Conservation (phyloP, 1,140 invertebrate genomes). For the Linepithema humile region DNA sequence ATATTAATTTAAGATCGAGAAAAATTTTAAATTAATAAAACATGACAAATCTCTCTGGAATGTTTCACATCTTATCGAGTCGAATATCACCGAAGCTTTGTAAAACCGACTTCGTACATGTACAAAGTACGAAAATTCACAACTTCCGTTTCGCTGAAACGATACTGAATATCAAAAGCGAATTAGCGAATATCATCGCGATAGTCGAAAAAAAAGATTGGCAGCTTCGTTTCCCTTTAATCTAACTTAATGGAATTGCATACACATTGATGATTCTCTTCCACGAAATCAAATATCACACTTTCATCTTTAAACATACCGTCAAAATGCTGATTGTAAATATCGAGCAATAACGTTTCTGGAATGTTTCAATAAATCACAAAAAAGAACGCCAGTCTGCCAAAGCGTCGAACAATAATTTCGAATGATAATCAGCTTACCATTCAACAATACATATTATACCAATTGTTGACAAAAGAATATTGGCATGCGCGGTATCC, state of each 20-base stretch:
- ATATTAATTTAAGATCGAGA: background rate
- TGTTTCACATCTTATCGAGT: background rate
- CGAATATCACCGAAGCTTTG: conserved; percentile 25
- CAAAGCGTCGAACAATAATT: background rate
- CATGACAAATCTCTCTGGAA: conserved; percentile 36
- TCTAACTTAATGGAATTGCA: conserved; percentile 29
- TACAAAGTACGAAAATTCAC: conserved; percentile 1
- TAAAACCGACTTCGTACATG: background rate
- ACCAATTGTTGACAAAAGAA: background rate
- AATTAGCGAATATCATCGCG: background rate
- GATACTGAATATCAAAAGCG: background rate
- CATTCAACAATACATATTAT: background rate
- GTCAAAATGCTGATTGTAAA: conserved; percentile 1
- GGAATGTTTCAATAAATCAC: conserved; percentile 28
- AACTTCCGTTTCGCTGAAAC: conserved; percentile 16
- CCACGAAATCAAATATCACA: background rate
- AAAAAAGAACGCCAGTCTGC: conserved; percentile 14
- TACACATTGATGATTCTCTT: background rate
- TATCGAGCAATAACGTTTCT: conserved; percentile 3
- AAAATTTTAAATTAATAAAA: conserved; percentile 10
- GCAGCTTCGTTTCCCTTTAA: background rate
- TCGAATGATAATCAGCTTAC: background rate
- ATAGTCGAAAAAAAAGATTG: background rate
- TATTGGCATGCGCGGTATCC: background rate
- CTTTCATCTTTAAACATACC: background rate